Conservation (phyloP, 2,888 invertebrate genomes). For the Cheilosia urbana region DNA sequence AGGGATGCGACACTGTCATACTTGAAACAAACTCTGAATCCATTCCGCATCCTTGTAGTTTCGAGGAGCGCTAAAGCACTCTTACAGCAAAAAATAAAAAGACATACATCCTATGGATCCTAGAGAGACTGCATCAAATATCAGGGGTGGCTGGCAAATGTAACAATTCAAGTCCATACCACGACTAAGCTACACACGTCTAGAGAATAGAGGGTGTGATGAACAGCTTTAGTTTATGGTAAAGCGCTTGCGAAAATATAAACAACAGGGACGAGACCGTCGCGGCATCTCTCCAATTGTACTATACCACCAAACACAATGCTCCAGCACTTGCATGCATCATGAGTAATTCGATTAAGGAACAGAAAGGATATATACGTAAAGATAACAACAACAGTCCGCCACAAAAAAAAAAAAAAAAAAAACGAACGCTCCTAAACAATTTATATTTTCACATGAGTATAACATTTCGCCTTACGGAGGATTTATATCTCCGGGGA, state of each 20-base stretch:
- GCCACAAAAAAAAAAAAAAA: constrained; percentile 12
- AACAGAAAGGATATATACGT: constrained; percentile 60
- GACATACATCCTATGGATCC: constrained; percentile 4
- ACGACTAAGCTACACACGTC: constrained; percentile 24
- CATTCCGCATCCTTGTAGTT: constrained; percentile 67
- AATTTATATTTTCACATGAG: constrained; percentile 55
- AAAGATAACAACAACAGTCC: background rate
- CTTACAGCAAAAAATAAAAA: constrained; percentile 16
- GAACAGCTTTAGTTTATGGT: constrained; percentile 69
- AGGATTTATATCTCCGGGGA: constrained; percentile 62
- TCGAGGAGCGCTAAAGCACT: constrained; percentile 53
- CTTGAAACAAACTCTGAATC: constrained; percentile 72
- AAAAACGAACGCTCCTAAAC: constrained; percentile 46
- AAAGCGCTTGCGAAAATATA: constrained; percentile 70
- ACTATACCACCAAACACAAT: constrained; percentile 51
- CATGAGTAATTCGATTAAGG: constrained; percentile 74
- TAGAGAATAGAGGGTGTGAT: constrained; percentile 56
- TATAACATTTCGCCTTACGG: constrained; percentile 41
- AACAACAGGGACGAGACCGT: constrained; percentile 61
- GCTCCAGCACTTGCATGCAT: constrained; percentile 57
- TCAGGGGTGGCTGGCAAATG: constrained; percentile 40
- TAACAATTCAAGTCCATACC: constrained; percentile 33
- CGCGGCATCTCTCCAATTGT: constrained; percentile 50
- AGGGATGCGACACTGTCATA: constrained; percentile 70
- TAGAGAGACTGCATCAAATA: constrained; percentile 55